These are phyloP conservation scores for Drosophila pruinosa DNA, from an alignment of 1,140 invertebrate species.

Conservation along the genomic window DNA sequence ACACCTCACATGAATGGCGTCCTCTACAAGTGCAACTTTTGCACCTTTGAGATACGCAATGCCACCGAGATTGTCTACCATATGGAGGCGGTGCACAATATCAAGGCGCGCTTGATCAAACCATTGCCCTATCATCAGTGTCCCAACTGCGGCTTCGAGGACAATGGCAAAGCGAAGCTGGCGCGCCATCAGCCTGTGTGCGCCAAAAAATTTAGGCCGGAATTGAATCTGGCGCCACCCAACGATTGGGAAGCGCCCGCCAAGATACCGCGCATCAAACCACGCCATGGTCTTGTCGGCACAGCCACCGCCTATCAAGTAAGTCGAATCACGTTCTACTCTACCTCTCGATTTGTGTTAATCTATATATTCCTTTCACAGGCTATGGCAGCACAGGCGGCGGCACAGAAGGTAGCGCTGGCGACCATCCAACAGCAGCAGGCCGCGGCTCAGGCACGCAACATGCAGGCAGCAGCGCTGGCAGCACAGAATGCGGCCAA, in stretches of 20 bases:
- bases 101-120: slow-evolving; percentile 91
- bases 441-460: slow-evolving; percentile 69
- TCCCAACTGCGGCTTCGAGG: slow-evolving; percentile 96
- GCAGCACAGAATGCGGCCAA: slow-evolving; percentile 79
- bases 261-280: slow-evolving; percentile 88
- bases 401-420: slow-evolving; percentile 79
- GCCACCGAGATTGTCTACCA: slow-evolving; percentile 95
- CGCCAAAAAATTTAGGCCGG: slow-evolving; percentile 94
- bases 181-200: slow-evolving; percentile 94
- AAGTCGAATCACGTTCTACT: background rate
- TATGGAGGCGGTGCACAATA: slow-evolving; percentile 94
- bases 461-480: slow-evolving; percentile 73
- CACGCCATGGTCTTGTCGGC: slow-evolving; percentile 78
- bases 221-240: slow-evolving; percentile 92
- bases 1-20: slow-evolving; percentile 95
- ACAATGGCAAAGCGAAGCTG: slow-evolving; percentile 96
- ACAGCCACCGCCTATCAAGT: slow-evolving; percentile 83
- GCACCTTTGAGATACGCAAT: slow-evolving; percentile 91
- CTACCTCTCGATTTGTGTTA: background rate
- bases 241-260: slow-evolving; percentile 95
- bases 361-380: slow-evolving; percentile 9
- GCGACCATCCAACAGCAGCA: slow-evolving; percentile 80
- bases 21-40: slow-evolving; percentile 94
- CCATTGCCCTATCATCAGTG: slow-evolving; percentile 95
- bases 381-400: slow-evolving; percentile 82